Base-by-base conservation (phyloP, 2,797 vertebrate species). In the Melanotaenia maccullochi region DNA sequence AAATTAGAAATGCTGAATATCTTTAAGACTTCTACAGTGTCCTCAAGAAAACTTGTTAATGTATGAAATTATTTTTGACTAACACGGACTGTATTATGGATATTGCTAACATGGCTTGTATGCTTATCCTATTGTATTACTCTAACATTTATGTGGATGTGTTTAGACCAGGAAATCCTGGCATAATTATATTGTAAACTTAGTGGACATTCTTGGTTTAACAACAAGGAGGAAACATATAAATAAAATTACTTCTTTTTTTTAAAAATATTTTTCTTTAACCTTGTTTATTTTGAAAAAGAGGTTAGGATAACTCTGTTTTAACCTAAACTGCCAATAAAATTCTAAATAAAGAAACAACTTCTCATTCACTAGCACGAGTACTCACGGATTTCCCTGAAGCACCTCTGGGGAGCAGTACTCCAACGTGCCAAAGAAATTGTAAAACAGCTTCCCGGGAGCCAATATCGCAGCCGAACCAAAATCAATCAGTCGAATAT, bases 341-440 rank as follows among this genome's bases (percentile, higher is more conserved):
- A 73, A 61, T 4, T 12, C 14, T 13, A 33, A 58, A 32, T 3
- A 47, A 79, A 22, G 22, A 54, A 16, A 1, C 32, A 61, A 52
- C 7, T 38, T 28, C 38, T 54, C 18, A 61, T 69, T 67, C 7
- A 59, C 18, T 20, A 28, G 8, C 7, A 44, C 36, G 30, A 60
- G 79, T 88, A 97, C 97, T 0, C 95, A 98, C 97, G 96, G 96
- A 83, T 96, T 96, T 88, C 98, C 97, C 84, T 94, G 91, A 58
- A 99, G 95, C 64, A 99, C 97, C 88, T 99, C 97, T 0, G 97
- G 97, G 7, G 97, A 98, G 69, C 97, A 99, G 91, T 98, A 99
- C 82, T 99, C 97, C 5, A 96, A 93, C 0, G 98, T 99, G 20
- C 97, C 97, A 59, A 96, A 98, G 84, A 99, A 99, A 9, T 94